Evolutionary conservation across 2,888 invertebrate genomes (phyloP).

Genomic region (Lasiommata megera): DNA sequence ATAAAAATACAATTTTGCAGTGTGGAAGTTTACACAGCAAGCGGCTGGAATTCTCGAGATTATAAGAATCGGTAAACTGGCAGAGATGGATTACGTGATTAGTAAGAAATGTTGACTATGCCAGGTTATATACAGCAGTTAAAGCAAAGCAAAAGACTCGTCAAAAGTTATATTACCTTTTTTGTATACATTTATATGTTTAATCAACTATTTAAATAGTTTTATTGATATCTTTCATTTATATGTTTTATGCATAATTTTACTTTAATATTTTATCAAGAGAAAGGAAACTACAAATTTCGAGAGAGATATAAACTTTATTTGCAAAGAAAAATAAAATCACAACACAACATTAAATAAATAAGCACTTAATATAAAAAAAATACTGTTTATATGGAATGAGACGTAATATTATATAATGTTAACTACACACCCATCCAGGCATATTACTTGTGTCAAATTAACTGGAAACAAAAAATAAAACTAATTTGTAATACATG

Average conservation of each 20-base stretch:
- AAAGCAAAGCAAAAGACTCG: slow-evolving; percentile 8
- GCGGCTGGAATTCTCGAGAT: too few relatives aligned
- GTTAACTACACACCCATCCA: slow-evolving; percentile 72
- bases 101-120: background rate
- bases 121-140: slow-evolving; percentile 3
- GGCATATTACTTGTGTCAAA: slow-evolving; percentile 66
- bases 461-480: slow-evolving; percentile 73
- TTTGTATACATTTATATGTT: background rate
- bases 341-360: slow-evolving; percentile 34
- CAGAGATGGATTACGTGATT: background rate
- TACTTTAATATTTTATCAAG: background rate
- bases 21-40: too few relatives aligned
- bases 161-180: slow-evolving; percentile 9
- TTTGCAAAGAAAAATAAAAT: slow-evolving; percentile 45
- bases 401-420: slow-evolving; percentile 33
- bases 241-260: background rate
- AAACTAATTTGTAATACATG: slow-evolving; percentile 50
- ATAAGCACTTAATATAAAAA: slow-evolving; percentile 39
- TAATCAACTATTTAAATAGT: slow-evolving; percentile 1
- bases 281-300: slow-evolving; percentile 31
- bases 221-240: background rate
- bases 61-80: background rate
- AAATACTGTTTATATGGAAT: slow-evolving; percentile 46
- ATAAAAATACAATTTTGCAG: too few relatives aligned
- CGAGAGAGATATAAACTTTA: slow-evolving; percentile 39